Conservation (phyloP, 2,888 invertebrate species). For the Sturmia bella region DNA sequence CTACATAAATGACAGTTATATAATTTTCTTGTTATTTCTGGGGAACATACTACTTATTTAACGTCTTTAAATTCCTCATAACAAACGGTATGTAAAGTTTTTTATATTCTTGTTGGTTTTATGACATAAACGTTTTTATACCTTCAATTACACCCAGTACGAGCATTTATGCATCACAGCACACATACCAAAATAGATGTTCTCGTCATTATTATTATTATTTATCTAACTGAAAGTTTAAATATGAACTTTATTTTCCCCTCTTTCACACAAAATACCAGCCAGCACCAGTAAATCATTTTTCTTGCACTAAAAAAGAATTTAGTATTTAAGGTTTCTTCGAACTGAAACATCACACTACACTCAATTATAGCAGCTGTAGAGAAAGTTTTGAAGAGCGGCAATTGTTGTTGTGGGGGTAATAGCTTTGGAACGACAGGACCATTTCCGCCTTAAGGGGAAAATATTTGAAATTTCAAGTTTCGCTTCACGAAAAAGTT, state of each 20-base stretch:
- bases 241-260: conserved; percentile 30
- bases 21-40: neutral
- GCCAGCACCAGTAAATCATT: conserved; percentile 5
- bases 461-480: no score
- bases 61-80: conserved; percentile 8
- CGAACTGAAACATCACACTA: no score
- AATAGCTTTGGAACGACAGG: no score
- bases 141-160: conserved; percentile 41
- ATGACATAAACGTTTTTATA: conserved; percentile 55
- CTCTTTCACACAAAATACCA: conserved; percentile 15
- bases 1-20: no score
- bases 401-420: no score
- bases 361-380: no score
- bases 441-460: no score
- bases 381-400: no score
- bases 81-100: conserved; percentile 45
- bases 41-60: neutral
- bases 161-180: conserved; percentile 39
- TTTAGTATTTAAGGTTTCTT: neutral
- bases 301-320: neutral
- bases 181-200: conserved; percentile 8
- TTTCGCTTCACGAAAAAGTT: no score
- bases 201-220: conserved; percentile 1
- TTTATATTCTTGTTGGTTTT: conserved; percentile 22
- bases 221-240: conserved; percentile 47